phyloP scores from a whole-genome alignment of 1,140 invertebrate species.

The Dysdera silvatica region DNA sequence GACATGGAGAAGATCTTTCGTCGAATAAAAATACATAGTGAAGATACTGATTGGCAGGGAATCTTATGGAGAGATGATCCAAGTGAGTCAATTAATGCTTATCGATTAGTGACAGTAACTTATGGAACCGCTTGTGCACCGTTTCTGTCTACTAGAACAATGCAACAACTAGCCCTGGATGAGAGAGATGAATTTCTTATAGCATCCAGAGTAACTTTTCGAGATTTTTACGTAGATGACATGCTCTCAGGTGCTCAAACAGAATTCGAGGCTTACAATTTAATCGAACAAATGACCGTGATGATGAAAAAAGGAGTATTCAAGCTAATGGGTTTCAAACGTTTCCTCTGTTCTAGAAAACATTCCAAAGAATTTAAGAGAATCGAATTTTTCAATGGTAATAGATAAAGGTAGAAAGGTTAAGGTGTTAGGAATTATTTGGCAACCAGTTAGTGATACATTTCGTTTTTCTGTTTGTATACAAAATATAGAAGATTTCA shows the following conservation, averaged over 20 bases:
- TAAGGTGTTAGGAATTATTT: slow-evolving; percentile 28
- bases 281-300: slow-evolving; percentile 29
- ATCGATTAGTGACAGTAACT: slow-evolving; percentile 37
- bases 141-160: slow-evolving; percentile 36
- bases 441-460: slow-evolving; percentile 23
- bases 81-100: slow-evolving; percentile 35
- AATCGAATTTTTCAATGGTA: slow-evolving; percentile 3
- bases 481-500: neutral
- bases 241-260: slow-evolving; percentile 31
- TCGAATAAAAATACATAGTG: neutral
- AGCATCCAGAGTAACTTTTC: slow-evolving; percentile 15
- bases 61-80: slow-evolving; percentile 42
- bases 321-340: slow-evolving; percentile 43
- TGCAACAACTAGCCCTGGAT: slow-evolving; percentile 36
- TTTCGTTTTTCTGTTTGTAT: slow-evolving; percentile 3
- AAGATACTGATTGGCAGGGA: slow-evolving; percentile 37
- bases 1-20: slow-evolving; percentile 41
- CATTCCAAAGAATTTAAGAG: neutral
- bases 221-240: slow-evolving; percentile 38
- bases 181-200: slow-evolving; percentile 32
- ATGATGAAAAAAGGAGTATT: slow-evolving; percentile 35
- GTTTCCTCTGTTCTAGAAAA: slow-evolving; percentile 16
- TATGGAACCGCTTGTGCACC: slow-evolving; percentile 40
- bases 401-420: neutral
- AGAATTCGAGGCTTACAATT: slow-evolving; percentile 26